Percentiles rank a stretch among this genome's conserved stretches.
phyloP scores from a whole-genome alignment of 2,888 invertebrate species.

The Diadromus collaris region DNA sequence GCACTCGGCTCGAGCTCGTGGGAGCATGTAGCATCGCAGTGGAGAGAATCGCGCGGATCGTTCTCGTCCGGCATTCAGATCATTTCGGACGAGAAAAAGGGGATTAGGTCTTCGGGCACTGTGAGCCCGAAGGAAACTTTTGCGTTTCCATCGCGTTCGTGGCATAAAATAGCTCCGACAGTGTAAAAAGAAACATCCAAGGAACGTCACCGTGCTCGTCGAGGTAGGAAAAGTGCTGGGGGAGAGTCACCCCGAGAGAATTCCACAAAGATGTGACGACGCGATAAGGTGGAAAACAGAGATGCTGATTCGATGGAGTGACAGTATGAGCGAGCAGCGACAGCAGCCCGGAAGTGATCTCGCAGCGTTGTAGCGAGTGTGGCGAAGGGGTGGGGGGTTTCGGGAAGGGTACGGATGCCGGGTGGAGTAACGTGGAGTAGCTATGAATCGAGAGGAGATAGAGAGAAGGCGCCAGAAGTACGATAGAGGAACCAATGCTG shows the following conservation, averaged over 20 bases:
- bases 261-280: conserved; percentile 68
- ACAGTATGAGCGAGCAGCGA: conserved; percentile 69
- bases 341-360: conserved; percentile 65
- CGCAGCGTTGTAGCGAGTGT: conserved; percentile 39
- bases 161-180: not conserved
- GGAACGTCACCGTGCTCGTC: conserved; percentile 28
- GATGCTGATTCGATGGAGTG: conserved; percentile 77
- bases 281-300: conserved; percentile 73
- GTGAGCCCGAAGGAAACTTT: not conserved
- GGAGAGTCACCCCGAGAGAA: conserved; percentile 48
- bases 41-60: not conserved
- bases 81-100: conserved; percentile 40
- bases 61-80: conserved; percentile 46
- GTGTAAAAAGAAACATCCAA: conserved; percentile 17
- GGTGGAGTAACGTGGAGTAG: conserved; percentile 27
- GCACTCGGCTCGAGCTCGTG: conserved; percentile 32
- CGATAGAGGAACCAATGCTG: conserved; percentile 44
- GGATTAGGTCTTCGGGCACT: conserved; percentile 46
- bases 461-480: conserved; percentile 51
- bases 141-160: not conserved
- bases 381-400: not conserved
- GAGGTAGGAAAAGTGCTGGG: conserved; percentile 38
- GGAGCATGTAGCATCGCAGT: not conserved
- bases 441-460: conserved; percentile 40
- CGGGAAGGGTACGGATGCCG: conserved; percentile 1